A percentile compares a stretch with the other conserved stretches of the same genome.
Conservation (phyloP, 2,888 invertebrate genomes). For the Acholoe squamosa region DNA sequence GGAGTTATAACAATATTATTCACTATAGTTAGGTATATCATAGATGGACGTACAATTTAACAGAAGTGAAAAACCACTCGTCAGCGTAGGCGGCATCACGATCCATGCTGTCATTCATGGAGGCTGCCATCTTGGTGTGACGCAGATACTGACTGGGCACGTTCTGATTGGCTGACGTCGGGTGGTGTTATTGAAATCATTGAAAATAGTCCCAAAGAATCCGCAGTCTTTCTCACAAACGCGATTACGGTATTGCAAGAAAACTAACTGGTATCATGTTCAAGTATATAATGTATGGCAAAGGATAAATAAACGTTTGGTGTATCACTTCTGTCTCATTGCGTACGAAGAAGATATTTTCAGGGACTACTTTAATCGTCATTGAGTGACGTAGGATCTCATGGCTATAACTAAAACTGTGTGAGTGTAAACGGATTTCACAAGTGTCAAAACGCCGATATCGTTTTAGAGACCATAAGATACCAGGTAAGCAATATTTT, state of each 20-base stretch:
- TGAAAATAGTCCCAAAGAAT: not conserved
- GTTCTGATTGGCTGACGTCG: conserved; percentile 33
- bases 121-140: conserved; percentile 42
- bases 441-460: not conserved
- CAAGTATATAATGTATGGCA: too few species aligned
- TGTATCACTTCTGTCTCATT: too few species aligned
- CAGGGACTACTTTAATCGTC: conserved; percentile 32
- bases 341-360: too few species aligned
- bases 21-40: not conserved
- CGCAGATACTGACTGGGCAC: conserved; percentile 7
- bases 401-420: not conserved
- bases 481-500: not conserved
- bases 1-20: too few species aligned
- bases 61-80: conserved; percentile 53
- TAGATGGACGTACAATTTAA: conserved; percentile 39
- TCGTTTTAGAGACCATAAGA: not conserved
- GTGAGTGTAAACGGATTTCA: not conserved
- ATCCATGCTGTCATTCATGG: conserved; percentile 7
- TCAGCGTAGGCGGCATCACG: not conserved
- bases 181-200: not conserved
- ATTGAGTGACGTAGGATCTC: conserved; percentile 30
- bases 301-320: too few species aligned
- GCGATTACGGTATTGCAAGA: too few species aligned
- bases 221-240: too few species aligned
- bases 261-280: too few species aligned